A percentile compares a stretch with the other conserved stretches of the same genome.
phyloP scores from a whole-genome alignment of 35 echinoderm and acorn worm species.

The Stichopus chloronotus region DNA sequence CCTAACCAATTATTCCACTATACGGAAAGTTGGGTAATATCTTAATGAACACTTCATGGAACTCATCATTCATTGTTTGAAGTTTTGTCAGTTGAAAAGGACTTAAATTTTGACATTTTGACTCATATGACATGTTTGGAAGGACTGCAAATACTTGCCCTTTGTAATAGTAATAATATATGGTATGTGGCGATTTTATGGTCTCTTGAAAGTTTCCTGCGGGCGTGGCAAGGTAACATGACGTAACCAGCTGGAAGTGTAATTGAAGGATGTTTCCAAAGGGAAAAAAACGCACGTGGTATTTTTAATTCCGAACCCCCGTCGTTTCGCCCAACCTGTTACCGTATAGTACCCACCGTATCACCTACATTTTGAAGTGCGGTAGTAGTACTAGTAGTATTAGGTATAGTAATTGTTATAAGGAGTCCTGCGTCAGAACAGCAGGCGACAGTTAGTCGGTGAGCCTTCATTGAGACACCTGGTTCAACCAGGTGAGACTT shows the following conservation, averaged over 20 bases:
- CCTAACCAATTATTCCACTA: background rate
- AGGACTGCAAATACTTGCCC: background rate
- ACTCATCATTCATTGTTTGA: background rate
- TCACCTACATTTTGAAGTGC: slow-evolving; percentile 39
- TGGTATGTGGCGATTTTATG: background rate
- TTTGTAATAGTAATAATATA: no score
- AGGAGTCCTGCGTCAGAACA: slow-evolving; percentile 18
- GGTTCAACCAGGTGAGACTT: slow-evolving; percentile 37
- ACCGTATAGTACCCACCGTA: background rate
- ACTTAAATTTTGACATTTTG: no score
- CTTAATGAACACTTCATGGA: background rate
- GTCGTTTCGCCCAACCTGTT: slow-evolving; percentile 13
- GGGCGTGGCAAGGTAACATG: slow-evolving; percentile 39
- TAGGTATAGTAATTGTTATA: slow-evolving; percentile 39
- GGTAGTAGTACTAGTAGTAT: background rate
- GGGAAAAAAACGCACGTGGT: slow-evolving; percentile 25
- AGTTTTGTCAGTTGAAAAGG: background rate
- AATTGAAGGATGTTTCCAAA: slow-evolving; percentile 32
- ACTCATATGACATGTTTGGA: background rate
- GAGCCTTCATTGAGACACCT: slow-evolving; percentile 33
- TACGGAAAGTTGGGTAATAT: background rate
- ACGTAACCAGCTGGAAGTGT: slow-evolving; percentile 10
- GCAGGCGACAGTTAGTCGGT: slow-evolving; percentile 43
- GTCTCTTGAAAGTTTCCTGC: background rate
- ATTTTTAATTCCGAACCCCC: background rate